Percentiles rank a stretch among this genome's conserved stretches.
These are phyloP conservation scores for Cactoblastis cactorum DNA, from an alignment of 2,888 invertebrate species.

Conservation along the genomic window DNA sequence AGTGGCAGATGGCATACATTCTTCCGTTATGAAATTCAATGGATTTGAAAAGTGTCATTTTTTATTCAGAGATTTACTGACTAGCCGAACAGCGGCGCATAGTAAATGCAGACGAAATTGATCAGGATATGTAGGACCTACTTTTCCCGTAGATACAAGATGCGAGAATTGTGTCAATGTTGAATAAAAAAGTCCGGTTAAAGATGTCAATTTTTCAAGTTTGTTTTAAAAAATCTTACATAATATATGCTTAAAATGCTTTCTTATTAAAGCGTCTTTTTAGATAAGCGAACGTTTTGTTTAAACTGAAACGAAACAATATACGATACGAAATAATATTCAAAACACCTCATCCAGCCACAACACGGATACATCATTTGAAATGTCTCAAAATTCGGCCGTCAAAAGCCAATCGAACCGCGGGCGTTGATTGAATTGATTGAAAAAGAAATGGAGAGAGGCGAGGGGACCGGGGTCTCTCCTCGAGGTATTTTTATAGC, in stretches of 20 bases:
- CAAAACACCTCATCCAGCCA: slow-evolving; percentile 10
- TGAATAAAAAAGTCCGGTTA: neutral
- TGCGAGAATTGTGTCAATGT: neutral
- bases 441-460: slow-evolving; percentile 68
- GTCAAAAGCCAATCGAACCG: slow-evolving; percentile 61
- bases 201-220: no score
- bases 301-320: no score
- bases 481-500: slow-evolving; percentile 74
- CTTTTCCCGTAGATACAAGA: neutral
- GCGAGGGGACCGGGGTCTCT: slow-evolving; percentile 44
- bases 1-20: slow-evolving; percentile 11
- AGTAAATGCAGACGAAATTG: slow-evolving; percentile 11
- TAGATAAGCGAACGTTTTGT: no score
- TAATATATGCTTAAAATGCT: no score
- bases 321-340: neutral
- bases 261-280: no score
- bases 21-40: slow-evolving; percentile 13
- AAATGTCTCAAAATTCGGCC: slow-evolving; percentile 44
- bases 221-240: no score
- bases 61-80: slow-evolving; percentile 37
- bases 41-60: slow-evolving; percentile 32
- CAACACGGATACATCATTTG: slow-evolving; percentile 33
- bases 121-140: slow-evolving; percentile 10
- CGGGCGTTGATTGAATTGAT: slow-evolving; percentile 72
- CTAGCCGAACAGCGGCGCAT: slow-evolving; percentile 21